Evolutionary conservation across 1,140 invertebrate species (phyloP).

Genomic region (Maniola jurtina): DNA sequence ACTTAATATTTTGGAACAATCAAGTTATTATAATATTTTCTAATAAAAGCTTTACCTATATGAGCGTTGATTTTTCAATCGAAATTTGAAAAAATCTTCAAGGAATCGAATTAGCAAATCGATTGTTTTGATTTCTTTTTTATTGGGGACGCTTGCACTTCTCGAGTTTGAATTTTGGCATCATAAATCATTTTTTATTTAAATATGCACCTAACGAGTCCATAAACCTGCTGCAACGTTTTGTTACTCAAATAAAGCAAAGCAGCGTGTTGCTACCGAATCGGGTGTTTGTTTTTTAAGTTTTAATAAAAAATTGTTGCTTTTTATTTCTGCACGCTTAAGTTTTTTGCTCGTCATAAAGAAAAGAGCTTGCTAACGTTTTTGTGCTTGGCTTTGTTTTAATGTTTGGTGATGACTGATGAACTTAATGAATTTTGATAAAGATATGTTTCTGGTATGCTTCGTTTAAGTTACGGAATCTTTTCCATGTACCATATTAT

Average conservation of each 20-base stretch:
- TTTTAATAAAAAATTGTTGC: conserved; percentile 44
- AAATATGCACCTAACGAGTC: conserved; percentile 47
- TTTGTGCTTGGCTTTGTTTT: too few species aligned
- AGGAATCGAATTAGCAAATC: too few species aligned
- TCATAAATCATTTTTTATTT: conserved; percentile 54
- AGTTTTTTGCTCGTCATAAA: background rate
- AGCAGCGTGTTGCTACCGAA: conserved; percentile 54
- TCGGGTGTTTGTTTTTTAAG: conserved; percentile 45
- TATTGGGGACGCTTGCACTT: background rate
- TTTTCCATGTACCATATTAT: too few species aligned
- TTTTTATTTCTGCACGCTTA: conserved; percentile 17
- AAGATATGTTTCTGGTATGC: too few species aligned
- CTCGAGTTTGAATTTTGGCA: conserved; percentile 19
- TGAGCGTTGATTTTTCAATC: too few species aligned
- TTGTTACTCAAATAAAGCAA: conserved; percentile 52
- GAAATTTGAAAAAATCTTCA: too few species aligned
- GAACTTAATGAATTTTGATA: too few species aligned
- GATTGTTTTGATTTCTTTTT: background rate
- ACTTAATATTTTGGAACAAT: too few species aligned
- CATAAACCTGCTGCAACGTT: conserved; percentile 51
- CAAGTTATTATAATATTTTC: too few species aligned
- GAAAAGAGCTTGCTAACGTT: background rate
- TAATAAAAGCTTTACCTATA: too few species aligned
- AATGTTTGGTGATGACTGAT: background rate
- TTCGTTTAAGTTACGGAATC: too few species aligned